Evolutionary conservation across 2,113 vertebrate genomes (phyloP).

Genomic region (Petromus typicus): DNA sequence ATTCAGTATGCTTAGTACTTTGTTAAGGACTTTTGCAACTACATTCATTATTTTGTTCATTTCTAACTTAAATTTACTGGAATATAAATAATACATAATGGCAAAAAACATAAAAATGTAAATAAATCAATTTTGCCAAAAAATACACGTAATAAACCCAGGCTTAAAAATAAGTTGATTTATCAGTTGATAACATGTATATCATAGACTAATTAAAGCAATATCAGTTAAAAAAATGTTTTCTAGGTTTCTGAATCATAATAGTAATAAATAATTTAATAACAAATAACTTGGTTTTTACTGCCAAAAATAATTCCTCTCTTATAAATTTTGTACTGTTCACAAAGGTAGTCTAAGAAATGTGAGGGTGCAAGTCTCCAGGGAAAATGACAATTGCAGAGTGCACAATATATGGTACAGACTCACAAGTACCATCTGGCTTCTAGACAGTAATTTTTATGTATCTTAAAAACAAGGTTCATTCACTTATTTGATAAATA

Average conservation of each 20-base stretch:
- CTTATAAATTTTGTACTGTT: not conserved
- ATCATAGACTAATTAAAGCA: not conserved
- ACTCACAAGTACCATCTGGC: not conserved
- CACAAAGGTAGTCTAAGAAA: slow-evolving; percentile 8
- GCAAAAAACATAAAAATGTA: slow-evolving; percentile 23
- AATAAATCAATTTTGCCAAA: slow-evolving; percentile 30
- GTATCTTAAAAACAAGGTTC: not conserved
- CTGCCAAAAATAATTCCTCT: not conserved
- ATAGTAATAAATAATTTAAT: not conserved
- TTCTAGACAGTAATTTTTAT: not conserved
- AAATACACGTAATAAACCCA: not conserved
- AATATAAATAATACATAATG: slow-evolving; percentile 1
- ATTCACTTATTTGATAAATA: not conserved
- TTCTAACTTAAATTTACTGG: slow-evolving; percentile 44
- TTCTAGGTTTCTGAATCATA: not conserved
- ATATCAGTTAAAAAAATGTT: not conserved
- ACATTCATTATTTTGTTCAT: slow-evolving; percentile 1
- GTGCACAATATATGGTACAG: not conserved
- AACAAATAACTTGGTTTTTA: not conserved
- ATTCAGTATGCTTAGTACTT: not conserved
- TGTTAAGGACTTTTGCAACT: not conserved
- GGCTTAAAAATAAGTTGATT: not conserved
- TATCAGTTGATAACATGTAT: not conserved
- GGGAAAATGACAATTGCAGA: not conserved
- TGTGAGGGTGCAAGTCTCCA: not conserved